Percentiles rank a stretch among this genome's conserved stretches.
These are phyloP conservation scores for Falco columbarius DNA, from an alignment of 2,797 vertebrate species.

Conservation along the genomic window DNA sequence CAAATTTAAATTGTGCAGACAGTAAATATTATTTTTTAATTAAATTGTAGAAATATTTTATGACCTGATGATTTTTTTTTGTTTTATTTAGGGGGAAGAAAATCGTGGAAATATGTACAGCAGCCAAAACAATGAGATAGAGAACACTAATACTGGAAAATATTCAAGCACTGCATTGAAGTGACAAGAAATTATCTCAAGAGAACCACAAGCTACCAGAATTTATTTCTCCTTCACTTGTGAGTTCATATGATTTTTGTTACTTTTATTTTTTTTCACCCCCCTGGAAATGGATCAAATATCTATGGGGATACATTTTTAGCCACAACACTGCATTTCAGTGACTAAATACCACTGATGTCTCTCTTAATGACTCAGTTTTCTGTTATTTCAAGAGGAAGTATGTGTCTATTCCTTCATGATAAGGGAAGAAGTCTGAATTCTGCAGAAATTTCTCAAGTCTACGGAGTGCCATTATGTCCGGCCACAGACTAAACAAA, in stretches of 20 bases:
- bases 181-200: conserved; percentile 32
- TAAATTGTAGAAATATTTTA: conserved; percentile 55
- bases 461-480: neutral
- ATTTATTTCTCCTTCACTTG: conserved; percentile 29
- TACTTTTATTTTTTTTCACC: neutral
- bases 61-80: conserved; percentile 35
- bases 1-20: conserved; percentile 21
- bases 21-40: conserved; percentile 60
- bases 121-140: conserved; percentile 50
- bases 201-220: conserved; percentile 20
- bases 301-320: conserved; percentile 16
- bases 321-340: conserved; percentile 27
- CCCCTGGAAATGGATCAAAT: neutral
- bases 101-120: conserved; percentile 18
- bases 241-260: neutral
- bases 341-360: conserved; percentile 3
- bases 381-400: conserved; percentile 50
- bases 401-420: neutral
- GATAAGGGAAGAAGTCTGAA: conserved; percentile 31
- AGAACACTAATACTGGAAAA: conserved; percentile 34
- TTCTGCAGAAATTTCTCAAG: conserved; percentile 30
- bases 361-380: conserved; percentile 21
- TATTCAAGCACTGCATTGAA: conserved; percentile 3
- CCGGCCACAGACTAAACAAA: conserved; percentile 26
- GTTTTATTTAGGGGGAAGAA: conserved; percentile 15